phyloP scores from a whole-genome alignment of 2,113 vertebrate species.

The Chlamydotis undulata region DNA sequence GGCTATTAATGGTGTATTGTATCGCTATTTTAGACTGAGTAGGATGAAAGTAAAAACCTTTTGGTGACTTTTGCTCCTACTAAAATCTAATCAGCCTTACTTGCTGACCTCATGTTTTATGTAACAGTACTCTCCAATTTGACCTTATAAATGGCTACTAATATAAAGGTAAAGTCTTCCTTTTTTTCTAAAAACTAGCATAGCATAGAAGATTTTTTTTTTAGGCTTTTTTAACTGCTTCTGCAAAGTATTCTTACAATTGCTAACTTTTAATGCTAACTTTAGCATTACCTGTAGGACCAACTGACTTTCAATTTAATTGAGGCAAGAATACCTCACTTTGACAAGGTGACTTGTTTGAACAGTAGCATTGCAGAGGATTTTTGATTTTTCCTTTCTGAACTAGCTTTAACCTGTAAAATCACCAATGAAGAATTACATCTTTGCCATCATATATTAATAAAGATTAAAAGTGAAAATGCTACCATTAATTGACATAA shows the following conservation, averaged over 20 bases:
- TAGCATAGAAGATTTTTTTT: slow-evolving; percentile 49
- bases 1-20: slow-evolving; percentile 73
- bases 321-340: slow-evolving; percentile 68
- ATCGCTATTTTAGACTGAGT: slow-evolving; percentile 72
- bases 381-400: slow-evolving; percentile 72
- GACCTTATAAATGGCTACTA: slow-evolving; percentile 76
- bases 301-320: slow-evolving; percentile 76
- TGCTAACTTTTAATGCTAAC: slow-evolving; percentile 53
- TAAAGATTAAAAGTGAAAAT: slow-evolving; percentile 68
- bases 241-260: slow-evolving; percentile 75
- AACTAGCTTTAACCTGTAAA: slow-evolving; percentile 74
- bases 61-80: slow-evolving; percentile 79
- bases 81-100: slow-evolving; percentile 82
- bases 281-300: slow-evolving; percentile 69
- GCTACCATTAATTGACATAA: slow-evolving; percentile 62
- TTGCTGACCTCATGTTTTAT: slow-evolving; percentile 82
- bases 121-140: slow-evolving; percentile 76
- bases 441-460: slow-evolving; percentile 65
- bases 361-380: slow-evolving; percentile 55
- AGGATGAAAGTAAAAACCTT: slow-evolving; percentile 78
- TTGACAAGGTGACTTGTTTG: slow-evolving; percentile 77
- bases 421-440: slow-evolving; percentile 72
- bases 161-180: slow-evolving; percentile 71
- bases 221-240: slow-evolving; percentile 66
- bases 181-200: slow-evolving; percentile 54